phyloP scores from a whole-genome alignment of 2,797 vertebrate species.

The Parauchenoglanis punctatus region DNA sequence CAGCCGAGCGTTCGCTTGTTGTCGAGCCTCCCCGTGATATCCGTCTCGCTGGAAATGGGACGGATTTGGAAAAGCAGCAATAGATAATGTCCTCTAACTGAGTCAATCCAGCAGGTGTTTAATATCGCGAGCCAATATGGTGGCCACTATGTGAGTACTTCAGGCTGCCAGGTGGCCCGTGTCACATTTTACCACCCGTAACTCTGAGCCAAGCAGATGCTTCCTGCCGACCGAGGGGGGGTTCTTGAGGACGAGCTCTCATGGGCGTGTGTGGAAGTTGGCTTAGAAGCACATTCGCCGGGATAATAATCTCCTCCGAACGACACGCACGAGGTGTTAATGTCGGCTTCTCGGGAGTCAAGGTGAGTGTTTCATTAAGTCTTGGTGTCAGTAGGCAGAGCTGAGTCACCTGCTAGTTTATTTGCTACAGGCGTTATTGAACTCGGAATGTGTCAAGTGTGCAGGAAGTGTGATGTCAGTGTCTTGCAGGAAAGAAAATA shows the following conservation, averaged over 20 bases:
- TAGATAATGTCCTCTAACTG: slow-evolving; percentile 32
- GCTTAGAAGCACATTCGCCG: slow-evolving; percentile 13
- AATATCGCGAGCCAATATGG: slow-evolving; percentile 53
- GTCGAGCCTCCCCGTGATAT: background rate
- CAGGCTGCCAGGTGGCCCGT: slow-evolving; percentile 66
- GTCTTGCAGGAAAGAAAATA: background rate
- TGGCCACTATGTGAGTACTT: slow-evolving; percentile 58
- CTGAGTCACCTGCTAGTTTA: slow-evolving; percentile 34
- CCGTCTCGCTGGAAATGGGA: background rate
- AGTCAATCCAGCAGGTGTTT: slow-evolving; percentile 60
- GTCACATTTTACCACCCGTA: slow-evolving; percentile 67
- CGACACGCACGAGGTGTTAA: slow-evolving; percentile 41
- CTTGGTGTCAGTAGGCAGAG: slow-evolving; percentile 37
- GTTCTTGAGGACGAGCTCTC: slow-evolving; percentile 18
- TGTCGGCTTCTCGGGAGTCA: slow-evolving; percentile 36
- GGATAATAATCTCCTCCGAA: slow-evolving; percentile 45
- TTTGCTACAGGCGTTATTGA: background rate
- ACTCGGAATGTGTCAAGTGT: background rate
- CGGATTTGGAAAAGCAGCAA: background rate
- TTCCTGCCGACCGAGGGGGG: slow-evolving; percentile 49
- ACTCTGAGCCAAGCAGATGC: slow-evolving; percentile 67
- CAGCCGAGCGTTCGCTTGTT: too few relatives aligned
- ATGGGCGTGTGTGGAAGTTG: slow-evolving; percentile 14
- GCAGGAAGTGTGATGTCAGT: background rate
- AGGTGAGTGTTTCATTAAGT: slow-evolving; percentile 58